Conservation (phyloP, 2,797 vertebrate genomes). For the Pagetopsis macropterus region DNA sequence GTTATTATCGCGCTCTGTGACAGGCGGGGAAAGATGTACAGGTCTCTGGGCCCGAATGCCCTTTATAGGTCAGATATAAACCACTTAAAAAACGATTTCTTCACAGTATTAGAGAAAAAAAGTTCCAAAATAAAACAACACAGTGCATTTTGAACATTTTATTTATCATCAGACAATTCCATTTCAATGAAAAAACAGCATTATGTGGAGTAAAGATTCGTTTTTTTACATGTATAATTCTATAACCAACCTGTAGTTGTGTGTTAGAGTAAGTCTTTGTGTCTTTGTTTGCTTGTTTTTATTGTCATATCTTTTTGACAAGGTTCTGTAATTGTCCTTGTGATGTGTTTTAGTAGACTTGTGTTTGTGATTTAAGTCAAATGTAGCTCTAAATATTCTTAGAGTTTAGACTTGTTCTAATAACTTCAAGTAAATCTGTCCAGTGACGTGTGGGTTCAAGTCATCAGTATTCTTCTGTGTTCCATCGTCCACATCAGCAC, state of each 20-base stretch:
- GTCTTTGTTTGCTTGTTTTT: slow-evolving; percentile 20
- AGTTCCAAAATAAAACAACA: not conserved
- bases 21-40: slow-evolving; percentile 19
- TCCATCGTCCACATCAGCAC: slow-evolving; percentile 67
- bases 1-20: slow-evolving; percentile 23
- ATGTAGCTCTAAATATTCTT: slow-evolving; percentile 43
- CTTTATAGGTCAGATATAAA: slow-evolving; percentile 33
- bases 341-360: slow-evolving; percentile 54
- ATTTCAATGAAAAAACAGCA: not conserved
- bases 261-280: slow-evolving; percentile 39
- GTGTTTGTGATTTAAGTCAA: slow-evolving; percentile 53
- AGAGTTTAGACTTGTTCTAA: slow-evolving; percentile 48
- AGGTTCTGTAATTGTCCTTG: slow-evolving; percentile 35
- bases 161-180: not conserved
- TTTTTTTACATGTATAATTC: slow-evolving; percentile 5
- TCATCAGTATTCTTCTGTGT: slow-evolving; percentile 70
- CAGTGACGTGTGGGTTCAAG: slow-evolving; percentile 61
- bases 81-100: slow-evolving; percentile 13
- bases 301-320: not conserved
- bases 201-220: slow-evolving; percentile 33
- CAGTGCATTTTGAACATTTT: not conserved
- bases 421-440: slow-evolving; percentile 28
- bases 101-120: not conserved
- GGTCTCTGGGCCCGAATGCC: slow-evolving; percentile 26
- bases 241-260: slow-evolving; percentile 13